These are phyloP conservation scores for Aethina tumida DNA, from an alignment of 1,140 invertebrate genomes.

Conservation along the genomic window DNA sequence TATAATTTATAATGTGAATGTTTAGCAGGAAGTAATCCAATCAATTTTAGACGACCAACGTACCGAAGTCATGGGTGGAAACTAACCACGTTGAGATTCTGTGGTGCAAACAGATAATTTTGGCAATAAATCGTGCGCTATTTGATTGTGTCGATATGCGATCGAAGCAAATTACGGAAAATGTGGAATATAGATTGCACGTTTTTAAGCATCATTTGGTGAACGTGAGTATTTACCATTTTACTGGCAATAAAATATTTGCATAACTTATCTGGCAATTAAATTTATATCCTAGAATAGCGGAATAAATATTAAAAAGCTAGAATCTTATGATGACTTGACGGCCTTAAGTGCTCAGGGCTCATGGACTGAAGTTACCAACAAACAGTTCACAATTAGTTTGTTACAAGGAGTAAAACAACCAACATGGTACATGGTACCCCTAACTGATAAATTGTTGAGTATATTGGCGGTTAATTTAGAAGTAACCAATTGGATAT, in stretches of 20 bases:
- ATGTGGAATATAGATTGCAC: slow-evolving; percentile 28
- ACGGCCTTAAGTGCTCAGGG: slow-evolving; percentile 23
- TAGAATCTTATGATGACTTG: slow-evolving; percentile 14
- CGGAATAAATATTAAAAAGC: slow-evolving; percentile 23
- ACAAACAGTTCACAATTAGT: slow-evolving; percentile 35
- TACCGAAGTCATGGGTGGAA: slow-evolving; percentile 78
- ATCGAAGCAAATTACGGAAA: slow-evolving; percentile 39
- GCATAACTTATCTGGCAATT: slow-evolving; percentile 1
- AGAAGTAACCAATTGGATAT: slow-evolving; percentile 59
- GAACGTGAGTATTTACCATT: slow-evolving; percentile 20
- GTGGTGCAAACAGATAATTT: slow-evolving; percentile 86
- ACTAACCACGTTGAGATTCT: slow-evolving; percentile 79
- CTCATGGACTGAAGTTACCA: slow-evolving; percentile 41
- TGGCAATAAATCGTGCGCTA: slow-evolving; percentile 66
- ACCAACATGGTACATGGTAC: slow-evolving; percentile 48
- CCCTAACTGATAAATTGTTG: slow-evolving; percentile 43
- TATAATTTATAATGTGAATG: slow-evolving; percentile 1
- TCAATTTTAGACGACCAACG: slow-evolving; percentile 53
- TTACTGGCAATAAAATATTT: not conserved
- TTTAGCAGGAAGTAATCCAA: not conserved
- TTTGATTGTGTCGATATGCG: slow-evolving; percentile 68
- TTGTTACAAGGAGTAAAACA: slow-evolving; percentile 28
- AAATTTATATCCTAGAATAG: slow-evolving; percentile 22
- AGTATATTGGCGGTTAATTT: slow-evolving; percentile 51
- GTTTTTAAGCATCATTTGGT: slow-evolving; percentile 33